Conservation (phyloP, 2,113 vertebrate species). For the Balaenoptera acutorostrata region DNA sequence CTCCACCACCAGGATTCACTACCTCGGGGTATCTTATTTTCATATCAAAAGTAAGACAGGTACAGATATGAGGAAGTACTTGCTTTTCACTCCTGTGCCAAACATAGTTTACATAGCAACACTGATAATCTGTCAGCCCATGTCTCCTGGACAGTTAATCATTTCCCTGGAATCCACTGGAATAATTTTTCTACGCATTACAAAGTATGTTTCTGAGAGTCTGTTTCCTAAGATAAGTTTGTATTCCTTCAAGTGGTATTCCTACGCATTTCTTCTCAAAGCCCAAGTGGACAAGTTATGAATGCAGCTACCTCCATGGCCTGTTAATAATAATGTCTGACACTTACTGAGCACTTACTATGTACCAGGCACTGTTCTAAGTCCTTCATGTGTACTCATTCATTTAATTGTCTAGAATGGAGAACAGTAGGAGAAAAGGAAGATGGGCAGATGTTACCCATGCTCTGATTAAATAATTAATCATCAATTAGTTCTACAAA, state of each 20-base stretch:
- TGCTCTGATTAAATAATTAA: not conserved
- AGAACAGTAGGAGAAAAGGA: not conserved
- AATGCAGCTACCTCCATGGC: not conserved
- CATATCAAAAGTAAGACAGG: conserved; percentile 58
- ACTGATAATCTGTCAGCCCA: conserved; percentile 42
- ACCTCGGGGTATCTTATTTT: conserved; percentile 26
- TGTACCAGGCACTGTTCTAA: not conserved
- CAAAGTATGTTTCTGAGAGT: not conserved
- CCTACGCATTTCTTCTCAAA: not conserved
- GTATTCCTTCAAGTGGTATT: not conserved
- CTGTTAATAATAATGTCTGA: not conserved
- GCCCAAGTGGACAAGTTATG: not conserved
- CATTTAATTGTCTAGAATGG: not conserved
- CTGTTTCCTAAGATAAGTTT: not conserved
- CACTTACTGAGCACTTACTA: not conserved
- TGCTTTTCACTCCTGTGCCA: conserved; percentile 42
- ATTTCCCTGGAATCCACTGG: conserved; percentile 60
- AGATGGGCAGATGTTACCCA: not conserved
- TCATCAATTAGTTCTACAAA: not conserved
- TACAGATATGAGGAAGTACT: conserved; percentile 58
- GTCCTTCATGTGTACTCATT: not conserved
- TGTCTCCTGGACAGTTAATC: conserved; percentile 58
- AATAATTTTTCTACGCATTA: conserved; percentile 2
- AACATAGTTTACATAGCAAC: conserved; percentile 64
- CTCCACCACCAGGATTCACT: not conserved